Evolutionary conservation across 2,888 invertebrate species (phyloP).

Genomic region (Pyrgus malvae): DNA sequence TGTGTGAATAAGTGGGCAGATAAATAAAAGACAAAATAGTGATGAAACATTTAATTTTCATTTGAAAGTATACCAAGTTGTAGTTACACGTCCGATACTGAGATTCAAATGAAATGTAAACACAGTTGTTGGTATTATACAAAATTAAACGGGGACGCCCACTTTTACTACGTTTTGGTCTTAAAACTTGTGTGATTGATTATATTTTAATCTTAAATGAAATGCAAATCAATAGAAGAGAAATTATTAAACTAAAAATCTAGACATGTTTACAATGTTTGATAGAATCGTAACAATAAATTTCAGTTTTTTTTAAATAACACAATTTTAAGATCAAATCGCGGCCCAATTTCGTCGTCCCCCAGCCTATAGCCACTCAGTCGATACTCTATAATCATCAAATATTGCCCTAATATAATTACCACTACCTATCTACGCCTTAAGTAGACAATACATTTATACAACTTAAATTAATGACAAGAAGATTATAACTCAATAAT

Average conservation of each 20-base stretch:
- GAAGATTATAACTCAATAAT: slow-evolving; percentile 74
- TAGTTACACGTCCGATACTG: slow-evolving; percentile 76
- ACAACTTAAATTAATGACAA: slow-evolving; percentile 82
- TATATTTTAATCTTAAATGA: not conserved
- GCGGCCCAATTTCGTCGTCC: not conserved
- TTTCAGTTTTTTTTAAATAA: not conserved
- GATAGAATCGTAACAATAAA: too few relatives aligned
- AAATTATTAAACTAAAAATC: too few relatives aligned
- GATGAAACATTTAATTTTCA: slow-evolving; percentile 81
- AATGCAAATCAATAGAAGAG: not conserved
- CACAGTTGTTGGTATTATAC: slow-evolving; percentile 64
- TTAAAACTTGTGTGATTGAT: not conserved
- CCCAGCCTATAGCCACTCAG: slow-evolving; percentile 32
- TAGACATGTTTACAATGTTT: too few relatives aligned
- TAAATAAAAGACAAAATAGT: slow-evolving; percentile 53
- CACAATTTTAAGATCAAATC: not conserved
- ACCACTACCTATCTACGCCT: slow-evolving; percentile 78
- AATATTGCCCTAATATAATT: slow-evolving; percentile 74
- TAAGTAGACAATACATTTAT: slow-evolving; percentile 78
- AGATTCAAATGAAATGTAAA: slow-evolving; percentile 80
- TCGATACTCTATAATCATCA: slow-evolving; percentile 58
- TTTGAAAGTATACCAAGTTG: slow-evolving; percentile 81
- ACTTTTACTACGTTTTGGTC: not conserved
- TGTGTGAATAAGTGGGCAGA: not conserved
- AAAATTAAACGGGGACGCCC: slow-evolving; percentile 47